Evolutionary conservation across 2,888 invertebrate genomes (phyloP).

Genomic region (Sceliomorpha sp.): DNA sequence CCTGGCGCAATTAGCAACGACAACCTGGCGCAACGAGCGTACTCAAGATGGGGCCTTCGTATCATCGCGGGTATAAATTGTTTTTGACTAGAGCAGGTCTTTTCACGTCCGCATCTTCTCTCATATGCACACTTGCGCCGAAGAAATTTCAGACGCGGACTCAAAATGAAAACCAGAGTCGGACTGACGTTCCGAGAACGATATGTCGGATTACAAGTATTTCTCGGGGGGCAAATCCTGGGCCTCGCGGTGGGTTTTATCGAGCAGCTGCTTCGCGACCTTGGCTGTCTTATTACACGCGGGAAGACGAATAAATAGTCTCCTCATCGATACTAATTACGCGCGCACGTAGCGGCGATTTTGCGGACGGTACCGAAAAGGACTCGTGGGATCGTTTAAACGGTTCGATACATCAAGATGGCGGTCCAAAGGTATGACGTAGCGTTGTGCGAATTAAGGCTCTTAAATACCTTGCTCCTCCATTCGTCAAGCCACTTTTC

Average conservation of each 20-base stretch:
- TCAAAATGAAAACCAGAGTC: too few species aligned
- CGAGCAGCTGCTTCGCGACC: conserved; percentile 37
- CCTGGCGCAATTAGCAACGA: too few species aligned
- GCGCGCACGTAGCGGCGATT: conserved; percentile 27
- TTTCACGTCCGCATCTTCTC: too few species aligned
- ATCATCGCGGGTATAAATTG: too few species aligned
- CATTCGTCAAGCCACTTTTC: conserved; percentile 50
- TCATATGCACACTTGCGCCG: too few species aligned
- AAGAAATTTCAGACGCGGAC: too few species aligned
- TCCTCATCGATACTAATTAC: conserved; percentile 41
- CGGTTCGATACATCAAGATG: conserved; percentile 31
- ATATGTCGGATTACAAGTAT: too few species aligned
- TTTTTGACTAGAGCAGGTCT: too few species aligned
- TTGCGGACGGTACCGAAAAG: conserved; percentile 26
- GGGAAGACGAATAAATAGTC: conserved; percentile 26
- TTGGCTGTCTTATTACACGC: conserved; percentile 28
- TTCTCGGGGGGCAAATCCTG: too few species aligned
- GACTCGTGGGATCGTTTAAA: conserved; percentile 24
- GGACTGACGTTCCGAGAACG: too few species aligned
- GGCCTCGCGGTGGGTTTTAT: conserved; percentile 34
- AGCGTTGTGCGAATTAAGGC: conserved; percentile 39
- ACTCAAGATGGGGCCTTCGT: too few species aligned
- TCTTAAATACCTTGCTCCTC: conserved; percentile 43
- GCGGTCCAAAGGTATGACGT: conserved; percentile 40
- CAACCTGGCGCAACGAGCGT: too few species aligned